Percentiles rank a stretch among this genome's conserved stretches.
These are phyloP conservation scores for Candidula unifasciata DNA, from an alignment of 2,888 invertebrate genomes.

Conservation along the genomic window DNA sequence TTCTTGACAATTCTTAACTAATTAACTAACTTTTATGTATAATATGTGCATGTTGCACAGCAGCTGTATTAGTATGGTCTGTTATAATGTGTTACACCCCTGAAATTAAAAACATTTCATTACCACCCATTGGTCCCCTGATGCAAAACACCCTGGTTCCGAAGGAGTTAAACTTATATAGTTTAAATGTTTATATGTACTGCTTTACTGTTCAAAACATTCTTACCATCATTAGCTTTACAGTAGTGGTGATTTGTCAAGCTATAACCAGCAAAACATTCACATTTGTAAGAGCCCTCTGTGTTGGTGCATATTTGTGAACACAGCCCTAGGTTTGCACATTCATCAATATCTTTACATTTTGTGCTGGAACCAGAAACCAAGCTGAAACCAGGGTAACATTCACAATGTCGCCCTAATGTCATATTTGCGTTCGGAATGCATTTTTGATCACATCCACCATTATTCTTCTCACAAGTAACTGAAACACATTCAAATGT, in stretches of 20 bases:
- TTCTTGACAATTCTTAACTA: no score
- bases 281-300: slow-evolving; percentile 92
- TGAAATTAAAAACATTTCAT: no score
- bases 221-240: slow-evolving; percentile 80
- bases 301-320: slow-evolving; percentile 94
- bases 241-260: slow-evolving; percentile 80
- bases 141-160: no score
- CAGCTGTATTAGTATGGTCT: no score
- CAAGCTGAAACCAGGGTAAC: slow-evolving; percentile 12
- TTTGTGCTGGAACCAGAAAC: background rate
- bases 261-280: slow-evolving; percentile 89
- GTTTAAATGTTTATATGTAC: no score
- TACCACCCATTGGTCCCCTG: no score
- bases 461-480: slow-evolving; percentile 24
- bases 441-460: slow-evolving; percentile 26
- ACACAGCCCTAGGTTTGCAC: slow-evolving; percentile 90
- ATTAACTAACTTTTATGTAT: no score
- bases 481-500: slow-evolving; percentile 23
- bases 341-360: slow-evolving; percentile 89
- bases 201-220: no score
- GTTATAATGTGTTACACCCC: no score
- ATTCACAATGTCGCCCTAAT: slow-evolving; percentile 17
- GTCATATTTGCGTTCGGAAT: slow-evolving; percentile 5
- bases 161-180: no score
- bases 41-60: no score